Evolutionary conservation across 2,797 vertebrate species (phyloP).

Genomic region (Champsocephalus esox): DNA sequence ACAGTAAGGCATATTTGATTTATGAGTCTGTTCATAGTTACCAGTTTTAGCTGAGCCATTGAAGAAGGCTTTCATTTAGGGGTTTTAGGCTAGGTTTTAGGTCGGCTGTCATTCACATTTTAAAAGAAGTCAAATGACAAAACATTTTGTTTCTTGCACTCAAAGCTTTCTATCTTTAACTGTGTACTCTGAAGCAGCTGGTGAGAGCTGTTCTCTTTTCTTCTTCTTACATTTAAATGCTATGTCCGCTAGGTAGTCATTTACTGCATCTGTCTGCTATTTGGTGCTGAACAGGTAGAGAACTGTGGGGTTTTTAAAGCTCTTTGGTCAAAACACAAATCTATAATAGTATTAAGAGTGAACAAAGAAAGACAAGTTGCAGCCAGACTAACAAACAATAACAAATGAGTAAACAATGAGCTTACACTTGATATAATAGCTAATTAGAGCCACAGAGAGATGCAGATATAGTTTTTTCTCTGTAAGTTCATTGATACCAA

Average conservation of each 20-base stretch:
- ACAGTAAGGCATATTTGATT: slow-evolving; percentile 49
- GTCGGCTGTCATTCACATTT: slow-evolving; percentile 51
- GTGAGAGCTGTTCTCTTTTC: background rate
- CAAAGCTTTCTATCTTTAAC: slow-evolving; percentile 20
- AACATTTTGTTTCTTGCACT: slow-evolving; percentile 41
- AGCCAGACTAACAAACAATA: background rate
- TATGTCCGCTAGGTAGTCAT: no score
- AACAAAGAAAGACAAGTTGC: no score
- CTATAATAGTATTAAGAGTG: no score
- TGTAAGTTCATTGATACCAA: background rate
- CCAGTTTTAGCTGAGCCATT: slow-evolving; percentile 40
- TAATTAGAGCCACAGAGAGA: background rate
- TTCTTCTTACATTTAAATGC: background rate
- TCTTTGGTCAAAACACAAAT: no score
- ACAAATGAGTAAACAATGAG: background rate
- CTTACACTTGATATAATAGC: no score
- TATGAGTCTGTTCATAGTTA: slow-evolving; percentile 53
- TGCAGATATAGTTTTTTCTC: background rate
- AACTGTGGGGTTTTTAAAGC: no score
- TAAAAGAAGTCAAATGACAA: slow-evolving; percentile 39
- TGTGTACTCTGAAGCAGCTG: slow-evolving; percentile 9
- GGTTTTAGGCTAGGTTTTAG: slow-evolving; percentile 48
- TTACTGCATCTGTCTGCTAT: no score
- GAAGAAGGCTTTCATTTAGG: slow-evolving; percentile 71
- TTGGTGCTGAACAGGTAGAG: no score